Base-by-base conservation (phyloP, 2,113 vertebrate genomes). In the Forbesichthys papilliferus region DNA sequence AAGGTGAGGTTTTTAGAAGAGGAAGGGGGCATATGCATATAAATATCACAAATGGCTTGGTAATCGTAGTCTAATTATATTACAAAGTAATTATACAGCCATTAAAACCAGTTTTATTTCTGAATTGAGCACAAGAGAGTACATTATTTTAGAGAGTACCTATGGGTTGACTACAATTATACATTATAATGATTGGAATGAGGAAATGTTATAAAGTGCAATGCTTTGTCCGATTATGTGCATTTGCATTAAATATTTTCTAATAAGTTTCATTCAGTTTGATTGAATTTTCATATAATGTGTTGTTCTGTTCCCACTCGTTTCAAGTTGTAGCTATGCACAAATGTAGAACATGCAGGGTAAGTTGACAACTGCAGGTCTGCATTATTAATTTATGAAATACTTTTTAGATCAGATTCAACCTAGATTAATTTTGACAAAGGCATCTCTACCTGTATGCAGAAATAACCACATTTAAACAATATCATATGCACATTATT, bases 81-180 rank as follows among this genome's bases (percentile, higher is more conserved):
- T 84, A 86, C 74, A 86, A 77, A 80, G 82, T 80, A 91, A 89
- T 90, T 88, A 84, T 74, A 86, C 73, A 82, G 83, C 83, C 86
- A 89, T 89, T 89, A 88, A 77, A 75, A 68, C 66, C 73, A 63
- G 78, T 86, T 74, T 86, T 86, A 79, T 80, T 74, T 80, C 68
- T 74, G 77, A 87, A 84, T 74, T n/a, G 73, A 82, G 78, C 75
- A 84, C 53, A 47, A 84, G 20, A 84, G 20, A 27, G 27, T 27
- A 27, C 27, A 27, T 86, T 85, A 82, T 81, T 87, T 85, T 65
- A 75, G 68, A 75, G 67, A 85, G 84, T 81, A 86, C 79, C 70
- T 86, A 84, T 75, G 71, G 80, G 74, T 82, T 86, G 86, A 91
- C 86, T 89, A 88, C 81, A 89, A 91, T 90, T 83, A 86, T 80